phyloP scores from a whole-genome alignment of 2,113 vertebrate genomes.

The Anguilla rostrata region DNA sequence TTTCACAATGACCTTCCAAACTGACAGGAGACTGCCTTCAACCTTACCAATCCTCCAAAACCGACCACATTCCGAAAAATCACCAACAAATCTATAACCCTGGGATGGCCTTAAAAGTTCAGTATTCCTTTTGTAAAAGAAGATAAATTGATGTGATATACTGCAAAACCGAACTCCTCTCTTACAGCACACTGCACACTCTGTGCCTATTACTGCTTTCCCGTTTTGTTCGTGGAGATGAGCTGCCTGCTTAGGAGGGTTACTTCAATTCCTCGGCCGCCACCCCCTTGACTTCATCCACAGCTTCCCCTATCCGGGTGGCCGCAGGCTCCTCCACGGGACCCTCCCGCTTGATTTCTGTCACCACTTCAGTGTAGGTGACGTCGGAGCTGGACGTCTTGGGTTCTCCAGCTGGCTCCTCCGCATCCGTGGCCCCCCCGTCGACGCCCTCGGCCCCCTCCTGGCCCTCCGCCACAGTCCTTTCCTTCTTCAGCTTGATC shows the following conservation, averaged over 20 bases:
- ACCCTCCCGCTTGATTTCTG: constrained; percentile 77
- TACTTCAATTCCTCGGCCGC: constrained; percentile 63
- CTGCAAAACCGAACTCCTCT: constrained; percentile 17
- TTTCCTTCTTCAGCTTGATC: constrained; percentile 83
- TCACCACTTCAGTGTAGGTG: constrained; percentile 76
- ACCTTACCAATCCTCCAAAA: background rate
- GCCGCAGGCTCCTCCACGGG: constrained; percentile 59
- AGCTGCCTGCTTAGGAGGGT: constrained; percentile 40
- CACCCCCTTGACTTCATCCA: constrained; percentile 66
- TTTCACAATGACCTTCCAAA: constrained; percentile 9
- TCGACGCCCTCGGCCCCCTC: constrained; percentile 71
- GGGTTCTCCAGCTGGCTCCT: constrained; percentile 58
- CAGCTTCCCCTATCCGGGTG: constrained; percentile 59
- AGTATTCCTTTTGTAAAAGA: constrained; percentile 10
- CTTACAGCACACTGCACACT: background rate
- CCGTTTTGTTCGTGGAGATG: background rate
- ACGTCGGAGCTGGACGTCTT: constrained; percentile 61
- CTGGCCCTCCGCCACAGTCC: constrained; percentile 74
- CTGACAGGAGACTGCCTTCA: background rate
- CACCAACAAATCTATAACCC: background rate
- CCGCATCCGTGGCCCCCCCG: constrained; percentile 53
- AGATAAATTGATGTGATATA: constrained; percentile 1
- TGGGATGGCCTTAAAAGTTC: constrained; percentile 13
- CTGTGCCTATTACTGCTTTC: constrained; percentile 13
- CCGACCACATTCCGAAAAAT: constrained; percentile 2